These are phyloP conservation scores for Stictonetta naevosa DNA, from an alignment of 2,113 vertebrate genomes.

Conservation along the genomic window DNA sequence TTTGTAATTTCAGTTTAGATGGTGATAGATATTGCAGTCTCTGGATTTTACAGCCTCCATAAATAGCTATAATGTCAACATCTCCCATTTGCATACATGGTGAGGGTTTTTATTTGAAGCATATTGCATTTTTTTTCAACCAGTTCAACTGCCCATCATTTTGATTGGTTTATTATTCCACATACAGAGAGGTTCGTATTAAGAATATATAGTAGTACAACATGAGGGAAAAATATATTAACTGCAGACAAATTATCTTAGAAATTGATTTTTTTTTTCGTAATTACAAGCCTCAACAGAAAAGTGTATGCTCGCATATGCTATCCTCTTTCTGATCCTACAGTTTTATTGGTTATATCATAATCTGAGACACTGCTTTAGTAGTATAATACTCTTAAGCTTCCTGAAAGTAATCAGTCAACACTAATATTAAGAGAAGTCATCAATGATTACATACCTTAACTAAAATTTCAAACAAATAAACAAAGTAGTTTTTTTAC, in stretches of 20 bases:
- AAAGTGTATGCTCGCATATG: not conserved
- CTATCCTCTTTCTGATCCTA: not conserved
- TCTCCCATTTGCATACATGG: not conserved
- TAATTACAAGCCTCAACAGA: not conserved
- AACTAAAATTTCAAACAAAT: not conserved
- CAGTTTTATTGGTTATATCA: not conserved
- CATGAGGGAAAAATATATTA: not conserved
- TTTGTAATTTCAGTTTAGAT: not conserved
- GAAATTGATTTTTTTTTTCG: not conserved
- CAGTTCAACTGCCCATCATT: not conserved
- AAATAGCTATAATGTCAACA: not conserved
- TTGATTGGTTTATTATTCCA: not conserved
- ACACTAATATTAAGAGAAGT: not conserved
- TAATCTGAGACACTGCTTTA: not conserved
- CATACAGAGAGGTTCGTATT: not conserved
- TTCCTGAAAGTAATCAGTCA: not conserved
- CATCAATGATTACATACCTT: not conserved
- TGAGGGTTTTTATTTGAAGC: not conserved
- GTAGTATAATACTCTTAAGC: not conserved
- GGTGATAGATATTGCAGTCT: not conserved
- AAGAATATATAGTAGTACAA: not conserved
- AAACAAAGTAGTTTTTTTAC: not conserved
- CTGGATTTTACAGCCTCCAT: not conserved
- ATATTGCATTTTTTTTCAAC: not conserved
- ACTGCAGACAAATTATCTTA: not conserved